A percentile compares a stretch with the other conserved stretches of the same genome.
phyloP scores from a whole-genome alignment of 2,113 vertebrate genomes.

The Ellobius talpinus region DNA sequence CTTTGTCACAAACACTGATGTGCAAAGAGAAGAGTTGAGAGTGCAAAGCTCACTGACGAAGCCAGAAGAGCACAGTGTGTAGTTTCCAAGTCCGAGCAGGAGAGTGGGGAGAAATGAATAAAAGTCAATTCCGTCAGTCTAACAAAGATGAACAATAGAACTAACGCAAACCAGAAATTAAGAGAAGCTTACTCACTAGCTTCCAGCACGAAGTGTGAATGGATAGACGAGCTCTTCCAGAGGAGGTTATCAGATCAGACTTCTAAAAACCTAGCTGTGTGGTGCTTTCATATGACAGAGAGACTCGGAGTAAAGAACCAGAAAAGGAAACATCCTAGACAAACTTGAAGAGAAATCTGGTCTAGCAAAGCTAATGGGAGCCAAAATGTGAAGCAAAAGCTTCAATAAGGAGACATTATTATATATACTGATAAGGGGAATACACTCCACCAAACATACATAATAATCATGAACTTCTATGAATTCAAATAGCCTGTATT shows the following conservation, averaged over 20 bases:
- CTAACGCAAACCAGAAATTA: not conserved
- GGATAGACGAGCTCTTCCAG: not conserved
- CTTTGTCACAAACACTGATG: conserved; percentile 37
- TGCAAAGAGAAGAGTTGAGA: not conserved
- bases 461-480: not conserved
- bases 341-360: not conserved
- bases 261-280: not conserved
- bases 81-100: not conserved
- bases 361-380: not conserved
- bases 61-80: not conserved
- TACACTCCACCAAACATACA: not conserved
- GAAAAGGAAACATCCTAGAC: not conserved
- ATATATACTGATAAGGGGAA: not conserved
- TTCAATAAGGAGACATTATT: not conserved
- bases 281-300: not conserved
- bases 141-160: not conserved
- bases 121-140: not conserved
- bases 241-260: not conserved
- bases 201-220: not conserved
- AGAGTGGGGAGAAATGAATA: not conserved
- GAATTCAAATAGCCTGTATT: not conserved
- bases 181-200: not conserved
- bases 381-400: conserved; percentile 3
- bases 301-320: not conserved
- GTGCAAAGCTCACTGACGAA: not conserved